Base-by-base conservation (phyloP, 2,113 vertebrate species). In the Myocastor coypus region DNA sequence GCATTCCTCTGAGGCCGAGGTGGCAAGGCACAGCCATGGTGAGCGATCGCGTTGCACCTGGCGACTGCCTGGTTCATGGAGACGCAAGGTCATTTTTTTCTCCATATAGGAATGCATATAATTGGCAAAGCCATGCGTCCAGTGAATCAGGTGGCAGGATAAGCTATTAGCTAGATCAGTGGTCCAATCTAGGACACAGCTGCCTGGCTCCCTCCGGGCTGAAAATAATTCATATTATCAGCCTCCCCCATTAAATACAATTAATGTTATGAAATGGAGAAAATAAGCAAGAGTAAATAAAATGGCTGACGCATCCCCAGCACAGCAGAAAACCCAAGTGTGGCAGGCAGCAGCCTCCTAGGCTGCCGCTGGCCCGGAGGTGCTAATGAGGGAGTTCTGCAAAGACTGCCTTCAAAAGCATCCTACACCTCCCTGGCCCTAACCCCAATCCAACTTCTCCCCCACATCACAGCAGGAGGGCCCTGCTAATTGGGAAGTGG, bases 401-500 rank as follows among this genome's bases (percentile, higher is more conserved):
- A 83, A 89, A 84, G 94, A 90, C 46, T 37, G 78, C 90, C 88
- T 34, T 37, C 93, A 94, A 95, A 91, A 87, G 80, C 42, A 85
- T 16, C 92, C 94, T 63, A 9, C 87, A 52, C 82, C 90, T 82
- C 92, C 86, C 86, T 55, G 97, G 95, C 71, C 97, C 97, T 92
- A 92, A 96, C 92, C 96, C 95, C 97, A 52, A 82, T 95, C 96
- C 93, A 95, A 96, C 96, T 97, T 87, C 50, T 85, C 97, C 94
- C 93, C 91, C 92, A 92, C 92, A 61, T 12, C 97, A 59, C 97
- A 97, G 97, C 97, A 96, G 96, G 97, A 97, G 97, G 96, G 95
- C 95, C 83, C 95, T 37, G 55, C 95, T 98, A 98, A 98, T 98
- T 98, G 97, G 98, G 94, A 96, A 95, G 92, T 97, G 98, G 96